These are phyloP conservation scores for Meta bourneti DNA, from an alignment of 2,888 invertebrate genomes.

Conservation along the genomic window DNA sequence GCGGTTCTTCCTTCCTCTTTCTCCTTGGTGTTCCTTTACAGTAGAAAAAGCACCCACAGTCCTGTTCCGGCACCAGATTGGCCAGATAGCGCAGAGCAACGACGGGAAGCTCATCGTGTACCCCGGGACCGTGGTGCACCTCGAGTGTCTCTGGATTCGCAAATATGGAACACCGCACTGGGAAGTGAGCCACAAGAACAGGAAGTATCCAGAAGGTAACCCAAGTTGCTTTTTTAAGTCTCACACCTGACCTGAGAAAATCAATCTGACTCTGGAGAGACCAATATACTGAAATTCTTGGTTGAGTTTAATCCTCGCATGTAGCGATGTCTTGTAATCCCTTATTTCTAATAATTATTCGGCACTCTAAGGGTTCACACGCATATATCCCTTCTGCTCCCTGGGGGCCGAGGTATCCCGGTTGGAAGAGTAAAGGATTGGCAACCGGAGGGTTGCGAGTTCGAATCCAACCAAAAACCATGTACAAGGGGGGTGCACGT, in stretches of 20 bases:
- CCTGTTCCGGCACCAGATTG: constrained; percentile 89
- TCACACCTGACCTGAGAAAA: background rate
- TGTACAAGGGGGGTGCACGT: no score
- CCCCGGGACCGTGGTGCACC: constrained; percentile 91
- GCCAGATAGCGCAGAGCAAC: constrained; percentile 92
- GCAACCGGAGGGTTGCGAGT: no score
- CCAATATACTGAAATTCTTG: background rate
- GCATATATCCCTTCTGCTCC: no score
- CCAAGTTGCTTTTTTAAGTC: background rate
- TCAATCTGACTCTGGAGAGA: background rate
- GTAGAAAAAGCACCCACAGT: constrained; percentile 93
- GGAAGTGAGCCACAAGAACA: constrained; percentile 83
- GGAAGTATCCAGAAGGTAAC: constrained; percentile 86
- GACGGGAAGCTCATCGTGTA: constrained; percentile 92
- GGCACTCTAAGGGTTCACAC: no score
- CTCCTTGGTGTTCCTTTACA: constrained; percentile 79
- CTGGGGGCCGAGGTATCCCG: no score
- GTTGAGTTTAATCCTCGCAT: background rate
- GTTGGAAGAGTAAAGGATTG: no score
- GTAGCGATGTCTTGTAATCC: no score
- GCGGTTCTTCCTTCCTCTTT: constrained; percentile 6
- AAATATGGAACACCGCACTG: constrained; percentile 92
- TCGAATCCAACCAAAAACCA: no score
- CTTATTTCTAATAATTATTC: no score
- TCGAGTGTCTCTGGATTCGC: constrained; percentile 93